phyloP scores from a whole-genome alignment of 1,140 invertebrate genomes.

The Stegodyphus mimosarum region DNA sequence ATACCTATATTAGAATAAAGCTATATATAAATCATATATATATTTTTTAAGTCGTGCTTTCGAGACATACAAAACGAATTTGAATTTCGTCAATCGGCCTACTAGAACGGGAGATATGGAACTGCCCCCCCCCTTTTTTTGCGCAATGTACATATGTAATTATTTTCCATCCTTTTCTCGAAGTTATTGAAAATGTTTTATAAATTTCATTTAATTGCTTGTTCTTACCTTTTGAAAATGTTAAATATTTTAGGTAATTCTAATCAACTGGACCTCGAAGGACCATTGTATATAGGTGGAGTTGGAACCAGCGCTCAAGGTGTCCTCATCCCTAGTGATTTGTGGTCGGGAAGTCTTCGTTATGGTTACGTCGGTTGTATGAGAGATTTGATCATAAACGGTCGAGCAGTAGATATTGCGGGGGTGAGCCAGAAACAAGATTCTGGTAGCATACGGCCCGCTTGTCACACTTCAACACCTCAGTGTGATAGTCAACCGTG shows the following conservation, averaged over 20 bases:
- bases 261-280: conserved; percentile 87
- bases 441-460: conserved; percentile 87
- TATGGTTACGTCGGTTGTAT: conserved; percentile 96
- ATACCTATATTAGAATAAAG: too few relatives aligned
- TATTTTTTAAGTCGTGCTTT: too few relatives aligned
- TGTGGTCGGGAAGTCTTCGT: conserved; percentile 90
- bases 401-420: conserved; percentile 90
- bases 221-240: too few relatives aligned
- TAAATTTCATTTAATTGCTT: too few relatives aligned
- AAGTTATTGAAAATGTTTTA: too few relatives aligned
- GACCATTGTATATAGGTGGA: conserved; percentile 89
- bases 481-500: conserved; percentile 89
- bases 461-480: conserved; percentile 82
- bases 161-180: too few relatives aligned
- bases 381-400: conserved; percentile 91
- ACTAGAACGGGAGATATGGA: too few relatives aligned
- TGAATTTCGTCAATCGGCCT: too few relatives aligned
- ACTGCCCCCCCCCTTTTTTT: too few relatives aligned
- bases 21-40: too few relatives aligned
- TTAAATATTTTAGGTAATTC: conserved; percentile 76
- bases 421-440: conserved; percentile 89
- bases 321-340: conserved; percentile 80
- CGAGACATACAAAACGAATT: too few relatives aligned
- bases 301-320: conserved; percentile 72
- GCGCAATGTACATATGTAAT: too few relatives aligned